phyloP scores from a whole-genome alignment of 2,888 invertebrate genomes.

The Acrobasis repandana region DNA sequence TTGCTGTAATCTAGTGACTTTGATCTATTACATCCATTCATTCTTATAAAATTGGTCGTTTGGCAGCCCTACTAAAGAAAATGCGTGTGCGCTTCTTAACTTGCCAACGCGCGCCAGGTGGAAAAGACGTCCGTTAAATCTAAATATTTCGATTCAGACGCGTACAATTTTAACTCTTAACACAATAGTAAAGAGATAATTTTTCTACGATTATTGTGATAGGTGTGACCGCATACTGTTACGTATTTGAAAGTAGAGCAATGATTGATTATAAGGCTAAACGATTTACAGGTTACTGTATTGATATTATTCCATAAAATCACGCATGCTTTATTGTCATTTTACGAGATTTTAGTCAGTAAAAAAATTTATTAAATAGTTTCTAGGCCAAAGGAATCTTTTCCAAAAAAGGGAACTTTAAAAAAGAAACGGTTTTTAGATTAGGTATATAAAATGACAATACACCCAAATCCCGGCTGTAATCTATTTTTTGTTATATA shows the following conservation, averaged over 20 bases:
- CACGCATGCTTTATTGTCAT: background rate
- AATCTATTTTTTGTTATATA: conserved; percentile 70
- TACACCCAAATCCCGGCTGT: conserved; percentile 44
- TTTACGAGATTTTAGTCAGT: too few species aligned
- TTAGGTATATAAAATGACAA: conserved; percentile 12
- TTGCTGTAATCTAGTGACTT: too few species aligned
- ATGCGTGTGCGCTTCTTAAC: too few species aligned
- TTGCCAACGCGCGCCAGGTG: too few species aligned
- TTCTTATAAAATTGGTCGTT: too few species aligned
- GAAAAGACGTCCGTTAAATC: too few species aligned
- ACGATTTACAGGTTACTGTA: background rate
- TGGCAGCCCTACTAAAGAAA: too few species aligned
- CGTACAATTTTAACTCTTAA: background rate
- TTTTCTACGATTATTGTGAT: background rate
- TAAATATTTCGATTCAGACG: too few species aligned
- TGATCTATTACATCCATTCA: too few species aligned
- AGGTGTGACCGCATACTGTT: background rate
- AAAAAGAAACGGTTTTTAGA: conserved; percentile 32
- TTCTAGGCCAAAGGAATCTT: background rate
- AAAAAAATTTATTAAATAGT: too few species aligned
- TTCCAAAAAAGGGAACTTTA: conserved; percentile 26
- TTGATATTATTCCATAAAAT: background rate
- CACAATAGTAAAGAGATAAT: background rate
- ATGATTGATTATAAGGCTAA: conserved; percentile 5
- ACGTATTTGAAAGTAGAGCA: conserved; percentile 1